phyloP scores from a whole-genome alignment of 2,113 vertebrate species.

The Neogobius melanostomus region DNA sequence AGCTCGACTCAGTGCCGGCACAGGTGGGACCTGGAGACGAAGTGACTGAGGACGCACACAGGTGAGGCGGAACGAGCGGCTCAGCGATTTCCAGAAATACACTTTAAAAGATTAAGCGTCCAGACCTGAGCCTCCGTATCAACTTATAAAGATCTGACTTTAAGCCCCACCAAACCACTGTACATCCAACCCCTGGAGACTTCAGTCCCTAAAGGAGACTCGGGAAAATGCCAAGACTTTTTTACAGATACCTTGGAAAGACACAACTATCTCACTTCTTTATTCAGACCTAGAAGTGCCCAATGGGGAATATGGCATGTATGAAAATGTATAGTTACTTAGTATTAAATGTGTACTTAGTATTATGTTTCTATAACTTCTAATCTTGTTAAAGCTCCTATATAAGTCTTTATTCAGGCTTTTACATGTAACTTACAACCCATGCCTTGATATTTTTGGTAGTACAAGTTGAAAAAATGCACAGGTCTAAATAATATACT shows the following conservation, averaged over 20 bases:
- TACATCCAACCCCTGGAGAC: not conserved
- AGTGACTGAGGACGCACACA: not conserved
- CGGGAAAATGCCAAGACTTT: not conserved
- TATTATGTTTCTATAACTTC: too few relatives aligned
- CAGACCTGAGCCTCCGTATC: conserved; percentile 15
- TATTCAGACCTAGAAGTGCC: not conserved
- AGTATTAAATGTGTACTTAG: too few relatives aligned
- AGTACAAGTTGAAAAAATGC: too few relatives aligned
- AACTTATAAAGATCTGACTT: conserved; percentile 6
- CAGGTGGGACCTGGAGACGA: conserved; percentile 25
- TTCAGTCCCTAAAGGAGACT: conserved; percentile 16
- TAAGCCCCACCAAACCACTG: not conserved
- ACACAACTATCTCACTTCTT: not conserved
- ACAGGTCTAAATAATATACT: too few relatives aligned
- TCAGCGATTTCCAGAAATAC: conserved; percentile 49
- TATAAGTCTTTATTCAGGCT: too few relatives aligned
- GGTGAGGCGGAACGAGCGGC: conserved; percentile 11
- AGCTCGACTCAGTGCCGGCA: conserved; percentile 25
- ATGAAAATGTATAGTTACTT: too few relatives aligned
- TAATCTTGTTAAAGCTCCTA: too few relatives aligned
- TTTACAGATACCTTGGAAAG: not conserved
- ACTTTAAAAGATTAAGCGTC: conserved; percentile 20
- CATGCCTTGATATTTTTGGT: too few relatives aligned
- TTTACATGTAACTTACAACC: too few relatives aligned
- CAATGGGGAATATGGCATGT: too few relatives aligned